Evolutionary conservation across 2,888 invertebrate species (phyloP).

Genomic region (Teinopalpus imperialis): DNA sequence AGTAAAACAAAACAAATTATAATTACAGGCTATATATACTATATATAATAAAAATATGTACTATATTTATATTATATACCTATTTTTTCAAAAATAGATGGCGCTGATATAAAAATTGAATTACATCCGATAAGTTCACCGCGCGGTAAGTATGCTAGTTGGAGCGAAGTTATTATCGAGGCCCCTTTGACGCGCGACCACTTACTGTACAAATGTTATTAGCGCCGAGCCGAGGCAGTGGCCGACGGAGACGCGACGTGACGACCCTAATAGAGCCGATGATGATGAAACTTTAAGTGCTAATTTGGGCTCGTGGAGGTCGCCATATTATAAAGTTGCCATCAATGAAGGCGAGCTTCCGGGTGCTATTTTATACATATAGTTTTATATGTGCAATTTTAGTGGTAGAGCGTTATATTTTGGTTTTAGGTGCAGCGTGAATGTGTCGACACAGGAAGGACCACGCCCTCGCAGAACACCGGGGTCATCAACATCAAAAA

Average conservation of each 20-base stretch:
- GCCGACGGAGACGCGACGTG: slow-evolving; percentile 6
- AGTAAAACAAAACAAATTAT: no score
- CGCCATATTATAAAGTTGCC: slow-evolving; percentile 13
- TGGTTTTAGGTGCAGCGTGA: no score
- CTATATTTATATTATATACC: no score
- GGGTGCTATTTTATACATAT: no score
- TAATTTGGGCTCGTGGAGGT: slow-evolving; percentile 15
- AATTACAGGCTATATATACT: no score
- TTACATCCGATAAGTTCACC: neutral
- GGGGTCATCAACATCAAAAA: no score
- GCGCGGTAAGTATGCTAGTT: neutral
- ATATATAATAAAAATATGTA: no score
- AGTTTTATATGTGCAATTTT: no score
- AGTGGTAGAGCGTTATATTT: no score
- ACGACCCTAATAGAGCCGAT: slow-evolving; percentile 15
- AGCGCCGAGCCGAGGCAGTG: slow-evolving; percentile 8
- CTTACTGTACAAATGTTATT: slow-evolving; percentile 35
- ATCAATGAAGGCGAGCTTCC: neutral
- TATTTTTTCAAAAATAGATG: no score
- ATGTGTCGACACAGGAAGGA: no score
- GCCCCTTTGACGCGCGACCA: slow-evolving; percentile 32
- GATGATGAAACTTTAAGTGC: slow-evolving; percentile 24
- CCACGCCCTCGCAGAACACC: no score
- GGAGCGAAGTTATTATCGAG: slow-evolving; percentile 14
- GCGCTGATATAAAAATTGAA: slow-evolving; percentile 11